Evolutionary conservation across 2,113 vertebrate genomes (phyloP).

Genomic region (Ploceus nigricollis): DNA sequence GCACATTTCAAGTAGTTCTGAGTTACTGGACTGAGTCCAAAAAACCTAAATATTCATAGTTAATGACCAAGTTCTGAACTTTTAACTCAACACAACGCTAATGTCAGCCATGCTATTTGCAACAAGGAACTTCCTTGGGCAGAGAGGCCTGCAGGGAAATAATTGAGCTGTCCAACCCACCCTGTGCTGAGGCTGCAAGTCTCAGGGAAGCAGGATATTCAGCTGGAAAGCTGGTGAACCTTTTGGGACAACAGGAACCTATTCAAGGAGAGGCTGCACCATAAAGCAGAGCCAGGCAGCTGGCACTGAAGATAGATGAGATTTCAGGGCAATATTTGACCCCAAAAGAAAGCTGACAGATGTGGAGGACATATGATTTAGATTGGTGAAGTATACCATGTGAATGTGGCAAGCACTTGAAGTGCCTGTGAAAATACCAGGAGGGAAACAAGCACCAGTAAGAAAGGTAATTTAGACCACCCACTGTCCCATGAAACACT

Average conservation of each 20-base stretch:
- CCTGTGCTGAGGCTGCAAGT: background rate
- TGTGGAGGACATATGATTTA: background rate
- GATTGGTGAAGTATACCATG: background rate
- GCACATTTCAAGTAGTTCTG: background rate
- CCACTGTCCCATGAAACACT: background rate
- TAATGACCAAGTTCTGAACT: background rate
- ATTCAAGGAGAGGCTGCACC: background rate
- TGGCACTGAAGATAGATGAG: background rate
- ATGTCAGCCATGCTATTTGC: background rate
- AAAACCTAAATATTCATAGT: background rate
- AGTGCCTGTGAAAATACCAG: background rate
- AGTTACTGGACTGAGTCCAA: background rate
- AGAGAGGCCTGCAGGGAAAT: background rate
- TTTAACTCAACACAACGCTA: background rate
- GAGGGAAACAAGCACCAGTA: background rate
- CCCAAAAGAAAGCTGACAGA: background rate
- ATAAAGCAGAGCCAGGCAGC: background rate
- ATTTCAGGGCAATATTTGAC: background rate
- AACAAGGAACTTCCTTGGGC: background rate
- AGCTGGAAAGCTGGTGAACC: background rate
- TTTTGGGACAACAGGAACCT: background rate
- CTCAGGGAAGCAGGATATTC: background rate
- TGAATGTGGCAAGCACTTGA: background rate
- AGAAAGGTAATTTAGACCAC: background rate
- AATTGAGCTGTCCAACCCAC: background rate